Evolutionary conservation across 2,888 invertebrate species (phyloP).

Genomic region (Muschampia plurimacula): DNA sequence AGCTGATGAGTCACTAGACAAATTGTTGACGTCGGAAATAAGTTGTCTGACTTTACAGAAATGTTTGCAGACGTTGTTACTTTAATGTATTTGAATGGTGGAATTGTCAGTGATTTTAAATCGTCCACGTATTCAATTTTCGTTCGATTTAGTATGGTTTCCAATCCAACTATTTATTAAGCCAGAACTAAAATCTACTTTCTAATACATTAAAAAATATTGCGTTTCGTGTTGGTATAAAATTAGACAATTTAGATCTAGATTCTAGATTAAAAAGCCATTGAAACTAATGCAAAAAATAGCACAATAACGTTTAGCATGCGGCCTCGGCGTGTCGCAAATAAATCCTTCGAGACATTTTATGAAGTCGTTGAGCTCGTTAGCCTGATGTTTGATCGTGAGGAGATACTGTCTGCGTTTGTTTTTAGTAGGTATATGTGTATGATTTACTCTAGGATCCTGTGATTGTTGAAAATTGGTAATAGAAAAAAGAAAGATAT

Average conservation of each 20-base stretch:
- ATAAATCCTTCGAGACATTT: conserved; percentile 56
- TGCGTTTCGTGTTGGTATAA: neutral
- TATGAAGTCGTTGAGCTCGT: conserved; percentile 64
- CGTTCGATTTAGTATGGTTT: neutral
- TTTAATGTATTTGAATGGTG: conserved; percentile 17
- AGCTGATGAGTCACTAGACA: conserved; percentile 35
- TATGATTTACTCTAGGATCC: neutral
- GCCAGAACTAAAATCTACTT: conserved; percentile 4
- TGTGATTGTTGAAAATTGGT: no score
- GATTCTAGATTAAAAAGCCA: conserved; percentile 20
- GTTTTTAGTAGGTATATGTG: conserved; percentile 12
- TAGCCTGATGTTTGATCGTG: conserved; percentile 60
- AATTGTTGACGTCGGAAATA: conserved; percentile 32
- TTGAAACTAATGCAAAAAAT: conserved; percentile 31
- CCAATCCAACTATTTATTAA: conserved; percentile 7
- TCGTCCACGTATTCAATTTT: neutral
- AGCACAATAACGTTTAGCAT: conserved; percentile 40
- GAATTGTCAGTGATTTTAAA: conserved; percentile 18
- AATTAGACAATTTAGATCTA: conserved; percentile 24
- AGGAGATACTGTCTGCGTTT: conserved; percentile 48
- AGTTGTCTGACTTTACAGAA: conserved; percentile 26
- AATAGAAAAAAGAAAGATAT: neutral
- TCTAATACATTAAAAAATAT: conserved; percentile 34
- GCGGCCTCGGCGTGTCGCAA: conserved; percentile 40
- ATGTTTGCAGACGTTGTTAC: conserved; percentile 31